Evolutionary conservation across 2,888 invertebrate species (phyloP).

Genomic region (Ariolimax columbianus): DNA sequence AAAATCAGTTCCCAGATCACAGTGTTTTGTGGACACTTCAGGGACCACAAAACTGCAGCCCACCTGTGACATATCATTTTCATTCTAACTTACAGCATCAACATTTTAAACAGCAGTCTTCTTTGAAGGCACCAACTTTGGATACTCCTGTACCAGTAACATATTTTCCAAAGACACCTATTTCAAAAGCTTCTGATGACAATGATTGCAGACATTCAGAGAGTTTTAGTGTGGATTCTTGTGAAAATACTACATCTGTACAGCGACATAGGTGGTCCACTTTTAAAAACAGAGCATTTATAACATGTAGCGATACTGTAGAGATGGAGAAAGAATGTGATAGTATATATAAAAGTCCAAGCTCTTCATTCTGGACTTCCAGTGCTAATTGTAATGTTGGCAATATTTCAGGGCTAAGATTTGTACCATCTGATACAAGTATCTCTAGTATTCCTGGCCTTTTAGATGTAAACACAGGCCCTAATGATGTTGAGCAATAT

Average conservation of each 20-base stretch:
- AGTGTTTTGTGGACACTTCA: not conserved
- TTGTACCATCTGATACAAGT: not conserved
- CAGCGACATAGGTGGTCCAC: not conserved
- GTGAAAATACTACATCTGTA: not conserved
- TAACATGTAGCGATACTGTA: not conserved
- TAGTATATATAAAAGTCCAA: too few species aligned
- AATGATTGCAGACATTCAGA: slow-evolving; percentile 5
- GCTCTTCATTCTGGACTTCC: slow-evolving; percentile 7
- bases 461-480: too few species aligned
- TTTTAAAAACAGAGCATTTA: not conserved
- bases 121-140: not conserved
- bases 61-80: not conserved
- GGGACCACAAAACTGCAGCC: not conserved
- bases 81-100: not conserved
- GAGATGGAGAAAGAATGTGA: too few species aligned
- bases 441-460: slow-evolving; percentile 10
- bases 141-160: not conserved
- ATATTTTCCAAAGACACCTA: not conserved
- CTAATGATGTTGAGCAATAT: not conserved
- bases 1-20: not conserved
- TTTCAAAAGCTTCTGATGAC: not conserved
- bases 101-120: not conserved
- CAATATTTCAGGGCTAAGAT: slow-evolving; percentile 17
- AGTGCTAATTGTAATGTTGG: not conserved
- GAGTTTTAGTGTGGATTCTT: not conserved